Conservation (phyloP, 2,797 vertebrate species). For the Pantherophis vulpinus region DNA sequence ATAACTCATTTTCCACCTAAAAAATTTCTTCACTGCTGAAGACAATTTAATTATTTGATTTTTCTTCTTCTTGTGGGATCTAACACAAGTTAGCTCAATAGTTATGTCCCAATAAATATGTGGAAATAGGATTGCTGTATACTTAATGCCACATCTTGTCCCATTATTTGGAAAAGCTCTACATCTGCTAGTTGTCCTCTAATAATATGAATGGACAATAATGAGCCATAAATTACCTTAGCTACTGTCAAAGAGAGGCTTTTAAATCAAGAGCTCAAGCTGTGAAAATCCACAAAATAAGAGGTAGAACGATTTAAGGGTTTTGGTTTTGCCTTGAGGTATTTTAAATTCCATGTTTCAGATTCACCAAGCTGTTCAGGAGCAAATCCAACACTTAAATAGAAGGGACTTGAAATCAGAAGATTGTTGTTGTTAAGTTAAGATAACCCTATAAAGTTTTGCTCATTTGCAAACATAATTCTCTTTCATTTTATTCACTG, state of each 20-base stretch:
- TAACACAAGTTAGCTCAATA: background rate
- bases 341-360: constrained; percentile 59
- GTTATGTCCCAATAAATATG: background rate
- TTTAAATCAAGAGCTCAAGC: constrained; percentile 64
- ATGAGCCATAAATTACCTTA: constrained; percentile 52
- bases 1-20: background rate
- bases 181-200: constrained; percentile 47
- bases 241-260: constrained; percentile 47
- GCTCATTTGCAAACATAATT: constrained; percentile 36
- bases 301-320: background rate
- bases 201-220: constrained; percentile 50
- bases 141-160: background rate
- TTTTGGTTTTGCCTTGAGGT: constrained; percentile 51
- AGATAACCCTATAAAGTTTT: constrained; percentile 47
- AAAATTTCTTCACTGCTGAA: background rate
- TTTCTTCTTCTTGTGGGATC: background rate
- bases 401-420: constrained; percentile 50
- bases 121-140: background rate
- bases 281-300: constrained; percentile 59
- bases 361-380: constrained; percentile 57
- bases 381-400: constrained; percentile 51
- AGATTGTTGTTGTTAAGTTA: background rate
- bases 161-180: constrained; percentile 34
- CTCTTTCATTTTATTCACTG: constrained; percentile 6
- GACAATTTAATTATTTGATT: accelerated